Percentiles rank a stretch among this genome's conserved stretches.
These are phyloP conservation scores for Lucilia cuprina DNA, from an alignment of 1,140 invertebrate species.

Conservation along the genomic window DNA sequence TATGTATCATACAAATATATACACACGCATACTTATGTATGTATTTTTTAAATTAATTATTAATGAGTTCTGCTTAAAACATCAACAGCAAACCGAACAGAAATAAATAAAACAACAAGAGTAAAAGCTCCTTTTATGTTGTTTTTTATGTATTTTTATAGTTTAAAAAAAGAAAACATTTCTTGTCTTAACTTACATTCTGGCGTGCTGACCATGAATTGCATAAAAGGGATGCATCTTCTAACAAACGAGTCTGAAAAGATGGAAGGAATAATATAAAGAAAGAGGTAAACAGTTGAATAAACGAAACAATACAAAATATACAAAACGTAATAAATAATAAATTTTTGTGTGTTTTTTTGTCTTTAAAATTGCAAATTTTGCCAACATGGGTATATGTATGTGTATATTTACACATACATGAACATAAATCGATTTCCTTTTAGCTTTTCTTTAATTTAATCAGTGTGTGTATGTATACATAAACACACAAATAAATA, in stretches of 20 bases:
- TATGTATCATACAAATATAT: background rate
- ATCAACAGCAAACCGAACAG: background rate
- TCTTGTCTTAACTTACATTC: constrained; percentile 75
- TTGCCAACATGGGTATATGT: too few relatives aligned
- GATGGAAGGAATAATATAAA: constrained; percentile 34
- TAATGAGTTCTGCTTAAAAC: background rate
- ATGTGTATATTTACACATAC: too few relatives aligned
- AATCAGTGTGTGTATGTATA: too few relatives aligned
- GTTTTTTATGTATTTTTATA: background rate
- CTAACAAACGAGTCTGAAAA: constrained; percentile 82
- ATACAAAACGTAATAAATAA: too few relatives aligned
- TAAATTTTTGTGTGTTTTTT: too few relatives aligned
- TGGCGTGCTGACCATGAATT: constrained; percentile 87
- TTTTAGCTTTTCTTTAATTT: too few relatives aligned
- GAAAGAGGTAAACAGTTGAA: constrained; percentile 19
- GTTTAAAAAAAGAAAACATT: background rate
- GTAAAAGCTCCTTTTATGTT: background rate
- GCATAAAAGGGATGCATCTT: constrained; percentile 87
- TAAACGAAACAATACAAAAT: too few relatives aligned
- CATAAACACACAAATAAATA: too few relatives aligned
- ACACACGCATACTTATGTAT: background rate
- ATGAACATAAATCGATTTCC: too few relatives aligned
- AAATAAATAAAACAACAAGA: background rate
- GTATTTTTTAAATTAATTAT: background rate
- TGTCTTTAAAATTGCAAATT: too few relatives aligned